These are phyloP conservation scores for Marmota flaviventris DNA, from an alignment of 2,113 vertebrate species.

Conservation along the genomic window DNA sequence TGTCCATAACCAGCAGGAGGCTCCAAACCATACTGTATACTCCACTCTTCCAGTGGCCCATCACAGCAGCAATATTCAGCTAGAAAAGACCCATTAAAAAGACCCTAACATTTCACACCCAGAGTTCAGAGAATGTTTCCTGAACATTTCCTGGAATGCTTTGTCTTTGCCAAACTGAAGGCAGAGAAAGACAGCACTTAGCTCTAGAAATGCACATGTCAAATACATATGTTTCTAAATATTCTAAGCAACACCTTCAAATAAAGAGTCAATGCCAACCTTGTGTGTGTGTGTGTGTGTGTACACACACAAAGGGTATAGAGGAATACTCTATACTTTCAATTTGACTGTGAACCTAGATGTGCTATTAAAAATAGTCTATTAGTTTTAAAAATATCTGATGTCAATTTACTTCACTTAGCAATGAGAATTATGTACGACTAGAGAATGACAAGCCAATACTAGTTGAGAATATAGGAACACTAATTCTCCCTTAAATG, in stretches of 20 bases:
- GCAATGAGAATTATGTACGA: slow-evolving; percentile 10
- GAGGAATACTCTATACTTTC: neutral
- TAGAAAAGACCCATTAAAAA: neutral
- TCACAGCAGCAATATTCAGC: neutral
- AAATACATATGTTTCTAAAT: slow-evolving; percentile 54
- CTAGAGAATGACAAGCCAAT: neutral
- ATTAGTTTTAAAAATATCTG: neutral
- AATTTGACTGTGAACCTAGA: neutral
- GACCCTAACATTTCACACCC: neutral
- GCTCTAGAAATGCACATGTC: neutral
- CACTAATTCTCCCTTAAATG: slow-evolving; percentile 35
- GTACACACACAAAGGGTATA: neutral
- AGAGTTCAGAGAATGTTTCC: neutral
- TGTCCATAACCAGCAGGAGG: neutral
- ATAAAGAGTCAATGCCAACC: neutral
- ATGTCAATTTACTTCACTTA: slow-evolving; percentile 37
- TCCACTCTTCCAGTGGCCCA: neutral
- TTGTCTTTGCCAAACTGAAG: neutral
- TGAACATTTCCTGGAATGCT: neutral
- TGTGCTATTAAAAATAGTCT: neutral
- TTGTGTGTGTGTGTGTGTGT: too few relatives aligned
- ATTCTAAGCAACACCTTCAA: neutral
- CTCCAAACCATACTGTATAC: neutral
- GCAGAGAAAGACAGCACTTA: neutral
- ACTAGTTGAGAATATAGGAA: neutral